Evolutionary conservation across 2,888 invertebrate species (phyloP), one percentile per base, ranked within the genome.

Genomic region (Ceriagrion tenellum): DNA sequence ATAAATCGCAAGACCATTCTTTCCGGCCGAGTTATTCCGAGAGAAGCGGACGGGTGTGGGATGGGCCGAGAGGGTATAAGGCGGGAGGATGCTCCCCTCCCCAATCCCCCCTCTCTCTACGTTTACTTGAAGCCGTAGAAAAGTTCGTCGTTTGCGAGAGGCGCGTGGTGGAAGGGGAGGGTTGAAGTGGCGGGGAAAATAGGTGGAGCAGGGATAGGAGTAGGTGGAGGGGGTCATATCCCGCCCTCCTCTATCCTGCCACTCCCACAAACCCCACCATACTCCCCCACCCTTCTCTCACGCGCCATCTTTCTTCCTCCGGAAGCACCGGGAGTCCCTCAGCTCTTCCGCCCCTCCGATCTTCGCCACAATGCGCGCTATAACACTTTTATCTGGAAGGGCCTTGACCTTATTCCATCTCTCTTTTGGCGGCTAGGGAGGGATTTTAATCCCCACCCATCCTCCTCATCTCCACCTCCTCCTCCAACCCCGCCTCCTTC

Each of bases 301-400:
- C 69, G 47, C 69, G 69, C 93, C 55, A 74, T 93, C 93, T 47
- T 93, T 93, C 93, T 93, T 93, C n/a, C 74, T 93, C 69, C 93
- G 93, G 93, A 93, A 93, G 47, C 93, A 47, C 93, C 59, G 69
- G 63, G 47, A 59, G 59, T 40, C 91, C 93, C 69, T 59, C 69
- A 2, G n/a, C 59, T 23, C 40, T 35, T 93, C 93, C 69, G n/a
- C 63, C 93, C 69, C 69, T 35, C 30, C 81, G 81, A 81, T 81
- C 69, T 59, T 47, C 69, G 69, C 69, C 91, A 91, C 91, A 63
- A 59, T 91, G 59, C 59, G 91, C 91, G 59, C 91, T 69, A 93
- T 93, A 93, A 93, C 93, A 93, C 93, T 69, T 93, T 93, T 93
- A 69, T 93, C 93, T 93, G 93, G n/a, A n/a, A 93, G 93, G 93